Percentiles rank a stretch among this genome's conserved stretches.
Conservation (phyloP, 2,888 invertebrate species). For the Meiosimyza platycephala region DNA sequence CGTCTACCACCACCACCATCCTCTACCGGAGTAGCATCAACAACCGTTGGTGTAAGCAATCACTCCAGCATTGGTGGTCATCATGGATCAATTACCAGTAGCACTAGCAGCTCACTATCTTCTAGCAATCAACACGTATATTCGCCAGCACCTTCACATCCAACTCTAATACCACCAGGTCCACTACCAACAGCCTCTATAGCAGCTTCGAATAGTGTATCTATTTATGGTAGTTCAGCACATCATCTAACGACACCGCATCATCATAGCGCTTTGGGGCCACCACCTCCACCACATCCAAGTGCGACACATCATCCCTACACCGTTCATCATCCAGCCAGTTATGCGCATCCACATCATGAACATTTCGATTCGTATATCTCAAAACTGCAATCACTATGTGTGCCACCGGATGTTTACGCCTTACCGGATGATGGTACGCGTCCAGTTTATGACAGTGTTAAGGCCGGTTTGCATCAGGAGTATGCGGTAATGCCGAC, state of each 20-base stretch:
- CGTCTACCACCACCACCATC: slow-evolving; percentile 74
- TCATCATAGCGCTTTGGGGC: slow-evolving; percentile 35
- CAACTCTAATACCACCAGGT: slow-evolving; percentile 50
- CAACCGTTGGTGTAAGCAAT: slow-evolving; percentile 9
- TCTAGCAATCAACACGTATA: slow-evolving; percentile 39
- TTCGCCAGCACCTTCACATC: slow-evolving; percentile 46
- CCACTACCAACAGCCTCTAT: slow-evolving; percentile 50
- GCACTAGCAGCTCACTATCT: neutral
- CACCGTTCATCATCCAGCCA: slow-evolving; percentile 59
- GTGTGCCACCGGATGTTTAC: slow-evolving; percentile 82
- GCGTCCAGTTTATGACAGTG: slow-evolving; percentile 88
- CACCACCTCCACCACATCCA: slow-evolving; percentile 45
- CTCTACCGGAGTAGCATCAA: slow-evolving; percentile 54
- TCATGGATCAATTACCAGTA: neutral
- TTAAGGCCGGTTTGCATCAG: slow-evolving; percentile 86
- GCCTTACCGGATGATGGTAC: slow-evolving; percentile 84
- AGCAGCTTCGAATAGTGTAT: slow-evolving; percentile 40
- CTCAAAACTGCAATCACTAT: slow-evolving; percentile 90
- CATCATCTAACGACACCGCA: slow-evolving; percentile 46
- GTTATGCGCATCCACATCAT: slow-evolving; percentile 72
- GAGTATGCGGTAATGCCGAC: slow-evolving; percentile 92
- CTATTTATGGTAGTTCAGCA: slow-evolving; percentile 45
- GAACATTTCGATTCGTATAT: slow-evolving; percentile 95
- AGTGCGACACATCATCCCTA: slow-evolving; percentile 58
- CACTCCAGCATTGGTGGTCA: slow-evolving; percentile 27